Percentiles rank a stretch among this genome's conserved stretches.
Conservation (phyloP, 1,140 invertebrate genomes). For the Drosophila bifasciata region DNA sequence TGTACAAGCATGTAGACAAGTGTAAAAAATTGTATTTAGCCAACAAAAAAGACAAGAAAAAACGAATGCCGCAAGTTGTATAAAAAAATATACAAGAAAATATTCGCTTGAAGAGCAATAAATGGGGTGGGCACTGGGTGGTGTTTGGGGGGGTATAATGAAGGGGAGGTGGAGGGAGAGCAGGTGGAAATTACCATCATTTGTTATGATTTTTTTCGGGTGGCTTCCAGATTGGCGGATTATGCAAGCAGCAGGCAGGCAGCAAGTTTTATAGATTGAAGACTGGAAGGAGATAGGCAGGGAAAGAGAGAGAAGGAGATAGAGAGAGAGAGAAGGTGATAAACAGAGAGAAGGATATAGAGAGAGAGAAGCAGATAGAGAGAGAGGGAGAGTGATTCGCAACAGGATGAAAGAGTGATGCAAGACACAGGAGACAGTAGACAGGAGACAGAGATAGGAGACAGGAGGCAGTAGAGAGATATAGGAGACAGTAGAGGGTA, state of each 20-base stretch:
- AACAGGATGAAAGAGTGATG: slow-evolving; percentile 26
- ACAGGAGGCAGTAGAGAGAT: background rate
- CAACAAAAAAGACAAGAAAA: background rate
- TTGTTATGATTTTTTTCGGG: slow-evolving; percentile 29
- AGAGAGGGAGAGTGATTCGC: background rate
- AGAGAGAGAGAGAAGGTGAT: too few species aligned
- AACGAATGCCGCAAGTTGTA: background rate
- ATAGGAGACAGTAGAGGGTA: too few species aligned
- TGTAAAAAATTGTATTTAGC: slow-evolving; percentile 4
- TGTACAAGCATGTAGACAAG: slow-evolving; percentile 16
- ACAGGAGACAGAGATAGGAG: too few species aligned
- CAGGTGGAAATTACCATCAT: slow-evolving; percentile 19
- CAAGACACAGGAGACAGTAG: slow-evolving; percentile 3
- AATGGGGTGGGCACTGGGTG: background rate
- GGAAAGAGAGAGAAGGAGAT: too few species aligned
- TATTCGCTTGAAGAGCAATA: slow-evolving; percentile 14
- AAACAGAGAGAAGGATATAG: too few species aligned
- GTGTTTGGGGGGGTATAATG: background rate
- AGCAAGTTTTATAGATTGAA: too few species aligned
- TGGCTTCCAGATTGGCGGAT: slow-evolving; percentile 9
- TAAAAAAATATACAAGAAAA: slow-evolving; percentile 9
- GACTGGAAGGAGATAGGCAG: too few species aligned
- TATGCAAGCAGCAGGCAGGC: slow-evolving; percentile 15
- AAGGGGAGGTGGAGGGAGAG: background rate
- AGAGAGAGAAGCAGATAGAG: background rate